Conservation (phyloP, 2,888 invertebrate genomes). For the Arctia plantaginis region DNA sequence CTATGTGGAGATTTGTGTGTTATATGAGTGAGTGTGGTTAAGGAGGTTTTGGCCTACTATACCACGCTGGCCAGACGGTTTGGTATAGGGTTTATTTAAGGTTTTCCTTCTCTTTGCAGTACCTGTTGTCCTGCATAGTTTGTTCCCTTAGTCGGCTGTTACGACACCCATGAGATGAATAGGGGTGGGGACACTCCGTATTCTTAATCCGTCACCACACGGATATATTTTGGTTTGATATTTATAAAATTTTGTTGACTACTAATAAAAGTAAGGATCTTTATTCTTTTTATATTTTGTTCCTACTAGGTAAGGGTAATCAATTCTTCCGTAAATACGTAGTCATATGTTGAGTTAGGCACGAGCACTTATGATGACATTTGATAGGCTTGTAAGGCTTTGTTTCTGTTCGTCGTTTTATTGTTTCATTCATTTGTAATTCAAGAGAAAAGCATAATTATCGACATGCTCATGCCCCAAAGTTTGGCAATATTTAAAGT, state of each 20-base stretch:
- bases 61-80: too few relatives aligned
- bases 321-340: neutral
- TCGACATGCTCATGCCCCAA: neutral
- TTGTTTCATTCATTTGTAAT: neutral
- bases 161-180: too few relatives aligned
- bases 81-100: too few relatives aligned
- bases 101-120: too few relatives aligned
- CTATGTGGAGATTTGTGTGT: neutral
- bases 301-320: neutral
- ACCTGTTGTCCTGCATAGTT: too few relatives aligned
- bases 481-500: neutral
- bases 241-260: neutral
- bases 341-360: neutral
- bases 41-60: too few relatives aligned
- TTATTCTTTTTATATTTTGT: neutral
- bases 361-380: neutral
- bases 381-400: neutral
- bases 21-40: too few relatives aligned
- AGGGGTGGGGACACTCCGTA: too few relatives aligned
- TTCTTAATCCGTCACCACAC: too few relatives aligned
- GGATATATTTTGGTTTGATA: too few relatives aligned
- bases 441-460: neutral
- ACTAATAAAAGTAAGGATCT: neutral
- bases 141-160: too few relatives aligned
- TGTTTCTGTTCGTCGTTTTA: neutral